Percentiles rank a stretch among this genome's conserved stretches.
phyloP scores from a whole-genome alignment of 2,888 invertebrate genomes.

The Ectemnius cavifrons region DNA sequence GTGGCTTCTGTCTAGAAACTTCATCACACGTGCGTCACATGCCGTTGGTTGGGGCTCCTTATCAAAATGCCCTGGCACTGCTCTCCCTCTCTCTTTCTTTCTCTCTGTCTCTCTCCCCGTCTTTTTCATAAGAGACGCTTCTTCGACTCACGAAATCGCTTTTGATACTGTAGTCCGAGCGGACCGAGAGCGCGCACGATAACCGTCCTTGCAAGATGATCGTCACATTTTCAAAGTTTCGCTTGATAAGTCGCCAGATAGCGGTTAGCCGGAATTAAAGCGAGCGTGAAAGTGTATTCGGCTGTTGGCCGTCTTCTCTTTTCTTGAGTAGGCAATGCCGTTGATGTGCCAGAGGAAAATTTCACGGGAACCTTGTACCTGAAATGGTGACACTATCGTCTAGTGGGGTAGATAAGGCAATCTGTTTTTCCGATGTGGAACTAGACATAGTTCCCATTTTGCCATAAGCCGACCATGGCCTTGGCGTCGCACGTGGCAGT shows the following conservation, averaged over 20 bases:
- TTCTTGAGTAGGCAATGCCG: neutral
- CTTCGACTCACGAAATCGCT: constrained; percentile 1
- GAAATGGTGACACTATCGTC: neutral
- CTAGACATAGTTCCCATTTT: constrained; percentile 23
- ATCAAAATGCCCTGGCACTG: constrained; percentile 17
- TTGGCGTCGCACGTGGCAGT: constrained; percentile 56
- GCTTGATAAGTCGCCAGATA: neutral
- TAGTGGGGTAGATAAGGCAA: neutral
- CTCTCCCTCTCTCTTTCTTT: neutral
- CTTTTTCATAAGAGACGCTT: neutral
- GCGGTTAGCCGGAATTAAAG: neutral
- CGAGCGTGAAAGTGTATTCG: too few species aligned
- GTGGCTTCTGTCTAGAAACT: constrained; percentile 18
- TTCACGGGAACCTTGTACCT: constrained; percentile 6
- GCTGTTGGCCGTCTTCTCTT: neutral
- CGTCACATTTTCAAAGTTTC: neutral
- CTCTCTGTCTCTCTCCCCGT: neutral
- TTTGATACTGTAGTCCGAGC: neutral
- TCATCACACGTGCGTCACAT: constrained; percentile 12
- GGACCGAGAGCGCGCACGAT: neutral
- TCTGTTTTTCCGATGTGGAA: constrained; percentile 17
- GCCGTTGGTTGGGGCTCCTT: constrained; percentile 4
- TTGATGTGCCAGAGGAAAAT: neutral
- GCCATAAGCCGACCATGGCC: constrained; percentile 41
- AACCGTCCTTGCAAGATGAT: constrained; percentile 1